Evolutionary conservation across 35 echinoderm and acorn worm species (phyloP).

Genomic region (Ophioderma brevispina): DNA sequence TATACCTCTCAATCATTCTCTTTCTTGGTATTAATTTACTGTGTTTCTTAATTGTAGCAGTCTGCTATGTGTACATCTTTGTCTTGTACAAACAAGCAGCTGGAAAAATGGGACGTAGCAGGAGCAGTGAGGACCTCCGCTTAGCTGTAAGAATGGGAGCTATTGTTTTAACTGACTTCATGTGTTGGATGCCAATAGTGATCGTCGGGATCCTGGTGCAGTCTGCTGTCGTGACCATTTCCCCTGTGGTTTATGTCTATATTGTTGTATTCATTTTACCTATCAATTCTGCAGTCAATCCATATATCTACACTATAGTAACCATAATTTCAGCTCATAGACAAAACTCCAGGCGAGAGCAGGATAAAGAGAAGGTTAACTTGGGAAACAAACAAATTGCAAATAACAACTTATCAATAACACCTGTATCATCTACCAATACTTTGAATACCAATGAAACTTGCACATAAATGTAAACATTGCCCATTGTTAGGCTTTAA

Average conservation of each 20-base stretch:
- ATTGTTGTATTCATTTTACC: constrained; percentile 55
- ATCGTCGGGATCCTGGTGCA: constrained; percentile 39
- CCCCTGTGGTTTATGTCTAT: constrained; percentile 53
- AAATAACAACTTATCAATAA: no score
- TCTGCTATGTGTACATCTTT: constrained; percentile 46
- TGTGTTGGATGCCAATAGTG: constrained; percentile 62
- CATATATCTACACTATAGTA: constrained; percentile 58
- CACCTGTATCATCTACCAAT: no score
- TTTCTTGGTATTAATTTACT: constrained; percentile 46
- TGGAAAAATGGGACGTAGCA: background rate
- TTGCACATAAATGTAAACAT: no score
- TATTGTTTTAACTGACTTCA: constrained; percentile 60
- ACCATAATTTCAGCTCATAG: background rate
- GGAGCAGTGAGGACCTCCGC: background rate
- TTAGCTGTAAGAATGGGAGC: constrained; percentile 16
- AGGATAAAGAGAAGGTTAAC: background rate
- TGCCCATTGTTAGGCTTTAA: no score
- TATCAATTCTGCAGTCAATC: constrained; percentile 53
- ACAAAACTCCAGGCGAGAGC: background rate
- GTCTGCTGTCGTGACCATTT: background rate
- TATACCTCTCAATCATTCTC: constrained; percentile 26
- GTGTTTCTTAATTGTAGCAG: constrained; percentile 26
- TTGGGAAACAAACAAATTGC: background rate
- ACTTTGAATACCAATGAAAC: no score
- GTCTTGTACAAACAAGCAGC: background rate